Evolutionary conservation across 2,113 vertebrate genomes (phyloP), one percentile per base, ranked within the genome.

Genomic region (Leptosomus discolor): DNA sequence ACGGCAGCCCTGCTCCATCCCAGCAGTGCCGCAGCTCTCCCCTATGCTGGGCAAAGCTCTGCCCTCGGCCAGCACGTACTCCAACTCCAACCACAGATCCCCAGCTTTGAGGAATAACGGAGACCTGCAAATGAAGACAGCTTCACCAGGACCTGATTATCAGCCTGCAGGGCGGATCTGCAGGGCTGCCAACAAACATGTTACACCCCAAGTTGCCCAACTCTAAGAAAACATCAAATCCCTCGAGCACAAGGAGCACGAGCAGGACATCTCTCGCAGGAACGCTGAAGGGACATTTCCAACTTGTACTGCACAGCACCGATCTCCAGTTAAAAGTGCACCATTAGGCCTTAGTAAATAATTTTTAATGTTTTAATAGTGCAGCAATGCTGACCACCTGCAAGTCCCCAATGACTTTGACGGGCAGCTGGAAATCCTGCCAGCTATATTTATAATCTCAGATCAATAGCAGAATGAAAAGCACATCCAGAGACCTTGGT

Each of bases 391-490:
- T 88, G 94, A 83, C 43, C 64, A 68, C 83, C 79, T 78, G 86
- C 94, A 88, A 84, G 71, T 39, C 57, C 68, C 36, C 70, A 43
- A 0, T 22, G 83, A 56, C 86, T 81, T 36, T 2, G 15, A 70
- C 0, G 2, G 85, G 70, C 6, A 75, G 56, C 70, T 70, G 39
- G 51, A 86, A 91, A 63, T 37, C 71, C 76, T 78, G 82, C 85
- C 91, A 84, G 75, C 45, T 75, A 11, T 75, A 95, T 94, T 95
- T 96, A 71, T 91, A 85, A 89, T 68, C 58, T 41, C 64, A 23
- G 76, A 94, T 96, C 95, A 94, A 96, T 84, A 92, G 43, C 56
- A 87, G 86, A 89, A 89, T 51, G 86, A 87, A 89, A 94, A 95
- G 48, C 36, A 90, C 43, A 75, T 26, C 51, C 71, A 91, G 87